Evolutionary conservation across 2,113 vertebrate genomes (phyloP).

Genomic region (Peromyscus polionotus): DNA sequence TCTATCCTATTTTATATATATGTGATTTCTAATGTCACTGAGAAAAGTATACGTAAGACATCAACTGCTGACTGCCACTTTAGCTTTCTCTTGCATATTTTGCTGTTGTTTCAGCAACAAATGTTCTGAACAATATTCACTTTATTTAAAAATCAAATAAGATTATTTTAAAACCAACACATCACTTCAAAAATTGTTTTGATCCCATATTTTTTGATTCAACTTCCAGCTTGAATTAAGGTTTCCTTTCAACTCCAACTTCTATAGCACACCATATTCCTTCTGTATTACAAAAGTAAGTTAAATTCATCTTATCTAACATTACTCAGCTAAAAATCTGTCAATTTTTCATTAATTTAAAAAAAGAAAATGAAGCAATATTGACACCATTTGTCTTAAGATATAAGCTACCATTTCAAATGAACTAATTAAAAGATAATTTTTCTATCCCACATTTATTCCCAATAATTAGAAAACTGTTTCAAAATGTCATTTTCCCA

Average conservation of each 20-base stretch:
- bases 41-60: not conserved
- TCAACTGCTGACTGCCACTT: constrained; percentile 37
- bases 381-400: constrained; percentile 21
- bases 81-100: not conserved
- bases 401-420: not conserved
- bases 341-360: not conserved
- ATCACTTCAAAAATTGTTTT: constrained; percentile 12
- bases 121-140: not conserved
- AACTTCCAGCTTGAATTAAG: constrained; percentile 1
- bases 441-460: constrained; percentile 29
- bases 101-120: not conserved
- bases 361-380: constrained; percentile 46
- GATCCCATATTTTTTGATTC: not conserved
- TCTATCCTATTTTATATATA: not conserved
- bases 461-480: constrained; percentile 52
- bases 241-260: constrained; percentile 1
- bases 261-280: not conserved
- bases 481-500: constrained; percentile 26
- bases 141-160: constrained; percentile 54
- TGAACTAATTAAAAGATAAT: constrained; percentile 2
- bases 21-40: not conserved
- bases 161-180: constrained; percentile 60
- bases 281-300: not conserved
- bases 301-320: constrained; percentile 11
- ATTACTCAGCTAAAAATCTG: constrained; percentile 24